Evolutionary conservation across 2,888 invertebrate species (phyloP).

Genomic region (Tenthredo livida): DNA sequence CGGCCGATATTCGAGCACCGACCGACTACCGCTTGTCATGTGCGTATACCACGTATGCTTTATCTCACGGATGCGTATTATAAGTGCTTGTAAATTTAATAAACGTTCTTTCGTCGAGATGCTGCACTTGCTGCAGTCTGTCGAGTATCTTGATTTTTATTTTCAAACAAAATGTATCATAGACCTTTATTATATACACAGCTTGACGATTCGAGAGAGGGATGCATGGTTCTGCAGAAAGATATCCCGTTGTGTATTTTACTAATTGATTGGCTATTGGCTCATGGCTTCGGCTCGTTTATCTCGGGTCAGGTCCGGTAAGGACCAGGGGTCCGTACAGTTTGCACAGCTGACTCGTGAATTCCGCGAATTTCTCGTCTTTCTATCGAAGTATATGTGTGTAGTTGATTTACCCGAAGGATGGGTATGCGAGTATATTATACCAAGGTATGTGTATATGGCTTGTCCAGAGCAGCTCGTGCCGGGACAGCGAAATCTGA

Average conservation of each 20-base stretch:
- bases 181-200: background rate
- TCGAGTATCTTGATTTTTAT: background rate
- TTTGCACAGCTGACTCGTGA: slow-evolving; percentile 49
- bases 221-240: background rate
- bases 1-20: slow-evolving; percentile 29
- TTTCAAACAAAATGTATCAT: background rate
- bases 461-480: background rate
- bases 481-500: slow-evolving; percentile 40
- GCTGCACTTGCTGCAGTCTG: background rate
- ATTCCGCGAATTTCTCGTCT: slow-evolving; percentile 14
- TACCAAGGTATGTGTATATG: background rate
- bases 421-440: background rate
- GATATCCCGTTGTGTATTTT: slow-evolving; percentile 27
- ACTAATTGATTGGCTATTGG: slow-evolving; percentile 40
- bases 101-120: background rate
- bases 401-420: background rate
- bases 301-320: slow-evolving; percentile 37
- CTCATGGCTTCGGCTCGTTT: slow-evolving; percentile 3
- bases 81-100: slow-evolving; percentile 2
- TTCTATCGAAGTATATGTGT: slow-evolving; percentile 16
- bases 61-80: slow-evolving; percentile 8
- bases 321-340: background rate
- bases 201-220: background rate
- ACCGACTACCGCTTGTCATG: slow-evolving; percentile 14
- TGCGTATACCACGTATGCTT: background rate